Conservation (phyloP, 2,113 vertebrate species). For the Setophaga kirtlandii region DNA sequence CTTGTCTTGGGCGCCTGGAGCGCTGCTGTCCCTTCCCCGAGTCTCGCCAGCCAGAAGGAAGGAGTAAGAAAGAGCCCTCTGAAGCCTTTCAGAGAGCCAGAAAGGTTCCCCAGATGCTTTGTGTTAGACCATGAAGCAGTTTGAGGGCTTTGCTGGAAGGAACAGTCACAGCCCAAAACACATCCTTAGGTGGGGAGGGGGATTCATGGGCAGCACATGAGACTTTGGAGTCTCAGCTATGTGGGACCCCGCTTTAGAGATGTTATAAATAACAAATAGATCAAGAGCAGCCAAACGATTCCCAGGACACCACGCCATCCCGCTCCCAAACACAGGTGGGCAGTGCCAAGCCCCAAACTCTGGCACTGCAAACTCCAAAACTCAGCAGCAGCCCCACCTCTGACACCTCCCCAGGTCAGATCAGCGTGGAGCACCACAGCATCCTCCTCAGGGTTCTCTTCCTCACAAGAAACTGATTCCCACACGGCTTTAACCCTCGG, state of each 20-base stretch:
- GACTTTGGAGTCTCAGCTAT: neutral
- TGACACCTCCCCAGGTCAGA: neutral
- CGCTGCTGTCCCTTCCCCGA: neutral
- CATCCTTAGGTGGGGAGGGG: neutral
- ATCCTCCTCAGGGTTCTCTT: neutral
- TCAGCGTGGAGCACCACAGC: accelerated
- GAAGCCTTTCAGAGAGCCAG: neutral
- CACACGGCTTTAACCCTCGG: neutral
- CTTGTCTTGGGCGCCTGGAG: conserved; percentile 2
- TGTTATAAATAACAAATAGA: neutral
- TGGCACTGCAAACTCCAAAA: neutral
- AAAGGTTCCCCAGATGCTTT: neutral
- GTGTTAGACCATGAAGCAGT: neutral
- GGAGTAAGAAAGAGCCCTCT: conserved; percentile 33
- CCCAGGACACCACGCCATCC: neutral
- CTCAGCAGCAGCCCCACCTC: neutral
- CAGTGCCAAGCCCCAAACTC: neutral
- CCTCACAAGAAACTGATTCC: neutral
- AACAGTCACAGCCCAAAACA: neutral
- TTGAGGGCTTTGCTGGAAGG: neutral
- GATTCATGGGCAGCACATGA: neutral
- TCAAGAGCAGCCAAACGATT: neutral
- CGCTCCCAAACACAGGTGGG: neutral
- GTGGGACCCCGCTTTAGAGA: neutral
- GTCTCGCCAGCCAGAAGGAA: neutral